Evolutionary conservation across 2,113 vertebrate species (phyloP), one percentile per base, ranked within the genome.

Genomic region (Pelecanoides urinatrix): DNA sequence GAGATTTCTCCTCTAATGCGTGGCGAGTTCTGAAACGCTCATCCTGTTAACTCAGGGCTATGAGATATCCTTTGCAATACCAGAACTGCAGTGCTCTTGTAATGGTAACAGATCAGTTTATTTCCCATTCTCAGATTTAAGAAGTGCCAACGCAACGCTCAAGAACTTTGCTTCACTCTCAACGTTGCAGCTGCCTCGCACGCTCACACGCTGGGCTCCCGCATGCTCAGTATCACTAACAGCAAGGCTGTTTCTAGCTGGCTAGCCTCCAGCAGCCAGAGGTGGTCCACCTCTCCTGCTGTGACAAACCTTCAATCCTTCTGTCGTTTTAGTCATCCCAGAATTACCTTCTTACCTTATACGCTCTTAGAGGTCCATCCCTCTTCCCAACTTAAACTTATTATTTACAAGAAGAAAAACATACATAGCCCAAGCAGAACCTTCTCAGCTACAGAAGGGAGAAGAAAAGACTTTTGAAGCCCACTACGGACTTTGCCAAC

Each of bases 141-240:
- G 14, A 71, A 58, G 7, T 8, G 16, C 12, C 62, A 90, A 52
- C 1, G 8, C 16, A 75, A 66, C 0, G 2, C n/a, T 47, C 29
- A 30, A 61, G 30, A 68, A 52, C 29, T 82, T 22, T 47, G 29
- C 53, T 68, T 67, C 13, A 21, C 36, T n/a, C 32, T 42, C 27
- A 36, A 9, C 0, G 1, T 0, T 13, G 67, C 42, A 70, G 73
- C 38, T 58, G 34, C 55, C 11, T 50, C 3, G 3, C 36, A 25
- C 25, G 1, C 72, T n/a, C 27, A 34, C 27, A 2, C 6, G 17
- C 25, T 23, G 55, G 15, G 49, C 36, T 36, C 59, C 62, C 6
- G 4, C n/a, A 29, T 1, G 3, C 25, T 13, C 42, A 23, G 26
- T 4, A 47, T 25, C 22, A 42, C 47, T 17, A 27, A 22, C 11